Evolutionary conservation across 2,113 vertebrate genomes (phyloP), one percentile per base, ranked within the genome.

Genomic region (Leiothrix lutea): DNA sequence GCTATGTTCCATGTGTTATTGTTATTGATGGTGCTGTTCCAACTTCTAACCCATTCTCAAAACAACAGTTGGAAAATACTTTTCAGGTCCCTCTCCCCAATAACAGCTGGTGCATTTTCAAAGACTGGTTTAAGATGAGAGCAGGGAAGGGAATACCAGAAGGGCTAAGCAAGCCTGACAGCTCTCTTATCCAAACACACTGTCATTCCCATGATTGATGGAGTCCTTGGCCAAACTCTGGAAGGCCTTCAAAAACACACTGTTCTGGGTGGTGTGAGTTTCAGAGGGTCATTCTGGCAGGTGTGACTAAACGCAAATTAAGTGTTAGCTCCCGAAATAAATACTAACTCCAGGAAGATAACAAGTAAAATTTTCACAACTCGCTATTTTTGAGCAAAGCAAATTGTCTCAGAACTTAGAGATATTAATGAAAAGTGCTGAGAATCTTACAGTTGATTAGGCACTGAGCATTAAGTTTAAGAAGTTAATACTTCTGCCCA

Each of bases 171-270:
- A 88, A 86, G 50, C 56, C n/a, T 0, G 1, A 90, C 92, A 81
- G 57, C 45, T 79, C 31, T 81, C 69, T 91, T 95, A 78, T 91
- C 77, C 89, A 97, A 95, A 94, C 80, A 95, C 29, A 31, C 14
- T 89, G 89, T 93, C 81, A 53, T 62, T 94, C 35, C 36, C 21
- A 20, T 92, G 93, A 95, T 82, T 91, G 89, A 95, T 93, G 73
- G 25, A 33, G 31, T 79, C 80, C 65, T 90, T 87, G 57, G 42
- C n/a, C 87, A 88, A 58, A 58, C 67, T 77, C 81, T 91, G 79
- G 47, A 91, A 82, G 47, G 54, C 66, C 95, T 96, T 95, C 62
- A 94, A 89, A 94, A 89, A 81, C 42, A 57, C 36, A 21, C 29
- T 58, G 4, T 51, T 75, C 53, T 85, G 51, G 45, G 40, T 90